These are phyloP conservation scores for Halcyon malimbica DNA, from an alignment of 2,113 vertebrate genomes.

Conservation along the genomic window DNA sequence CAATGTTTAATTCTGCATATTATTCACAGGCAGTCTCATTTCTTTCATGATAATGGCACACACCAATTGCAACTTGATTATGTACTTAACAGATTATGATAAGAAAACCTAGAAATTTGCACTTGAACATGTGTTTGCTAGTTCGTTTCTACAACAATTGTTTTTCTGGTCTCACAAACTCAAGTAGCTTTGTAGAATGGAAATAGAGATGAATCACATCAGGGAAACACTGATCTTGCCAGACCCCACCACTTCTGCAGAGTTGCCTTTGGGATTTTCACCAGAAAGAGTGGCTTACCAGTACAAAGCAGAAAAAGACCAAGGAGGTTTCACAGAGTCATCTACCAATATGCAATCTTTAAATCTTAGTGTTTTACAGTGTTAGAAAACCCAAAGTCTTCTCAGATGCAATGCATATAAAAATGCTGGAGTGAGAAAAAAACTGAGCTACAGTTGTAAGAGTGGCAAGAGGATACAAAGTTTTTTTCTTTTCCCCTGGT, in stretches of 20 bases:
- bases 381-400: background rate
- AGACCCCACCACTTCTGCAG: background rate
- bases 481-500: fast-evolving
- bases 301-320: background rate
- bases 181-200: background rate
- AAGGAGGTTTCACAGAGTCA: background rate
- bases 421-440: background rate
- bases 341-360: background rate
- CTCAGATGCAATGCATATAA: background rate
- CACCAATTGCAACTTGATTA: background rate
- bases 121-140: background rate
- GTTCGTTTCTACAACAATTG: background rate
- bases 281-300: background rate
- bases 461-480: background rate
- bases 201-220: background rate
- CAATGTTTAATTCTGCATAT: fast-evolving
- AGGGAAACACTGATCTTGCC: background rate
- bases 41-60: background rate
- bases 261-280: background rate
- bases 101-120: background rate
- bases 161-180: background rate
- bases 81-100: background rate
- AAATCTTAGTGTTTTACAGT: background rate
- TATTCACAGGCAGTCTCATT: background rate
- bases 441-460: background rate